Evolutionary conservation across 1,140 invertebrate genomes (phyloP), one percentile per base, ranked within the genome.

Genomic region (Parapsyche elsis): DNA sequence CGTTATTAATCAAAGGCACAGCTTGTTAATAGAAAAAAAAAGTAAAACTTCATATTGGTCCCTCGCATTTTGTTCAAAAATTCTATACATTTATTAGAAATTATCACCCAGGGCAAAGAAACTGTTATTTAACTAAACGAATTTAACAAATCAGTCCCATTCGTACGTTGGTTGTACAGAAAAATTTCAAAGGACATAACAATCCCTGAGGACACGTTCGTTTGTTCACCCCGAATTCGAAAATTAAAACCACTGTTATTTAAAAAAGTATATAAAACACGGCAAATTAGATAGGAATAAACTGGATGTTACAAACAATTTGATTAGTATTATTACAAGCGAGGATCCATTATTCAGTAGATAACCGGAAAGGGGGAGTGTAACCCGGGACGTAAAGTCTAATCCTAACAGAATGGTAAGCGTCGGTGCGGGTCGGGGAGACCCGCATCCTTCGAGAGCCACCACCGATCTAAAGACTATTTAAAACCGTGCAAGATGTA

Each of bases 321-420:
- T 78, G 76, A 89, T 89, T 89, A 88, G 88, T 89, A 85, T 67
- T 87, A 87, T 89, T 89, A 89, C 88, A 89, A 89, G 88, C 88
- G 81, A 79, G 81, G 81, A 83, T 80, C 81, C 76, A 49, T 70
- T 73, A 79, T 64, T 73, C 23, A 9, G 26, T 57, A n/a, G 19
- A 30, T 57, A 53, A 44, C 46, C 19, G 64, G 21, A 67, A 9
- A 67, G 64, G 10, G 24, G 24, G 23, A 67, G 49, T 24, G 24
- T 0, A 26, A 67, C 5, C 26, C 21, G 24, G 24, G 21, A 75
- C 9, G 46, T 19, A 26, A 14, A 38, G 45, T 12, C n/a, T 38
- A 38, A 73, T 10, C 21, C 71, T 73, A 73, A 16, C 45, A 16
- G 64, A 67, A 67, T 26, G 64, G 59, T 61, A 23, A 61, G 21